Base-by-base conservation (phyloP, 1,140 invertebrate genomes). In the Prorops nasuta region DNA sequence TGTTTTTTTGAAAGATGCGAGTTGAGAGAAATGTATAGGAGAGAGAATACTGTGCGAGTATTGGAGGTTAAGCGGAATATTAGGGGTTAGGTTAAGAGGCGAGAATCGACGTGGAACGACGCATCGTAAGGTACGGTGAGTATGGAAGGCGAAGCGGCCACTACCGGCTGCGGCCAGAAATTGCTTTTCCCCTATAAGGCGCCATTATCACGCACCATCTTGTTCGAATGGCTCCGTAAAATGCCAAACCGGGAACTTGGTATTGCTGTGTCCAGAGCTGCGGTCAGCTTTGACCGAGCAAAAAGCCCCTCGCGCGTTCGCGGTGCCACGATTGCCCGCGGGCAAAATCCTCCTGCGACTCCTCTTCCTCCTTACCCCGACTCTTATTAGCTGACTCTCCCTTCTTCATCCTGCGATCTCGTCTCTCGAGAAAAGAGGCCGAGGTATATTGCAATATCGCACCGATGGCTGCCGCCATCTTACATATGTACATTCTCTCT, bases 121-220 rank as follows among this genome's bases (percentile, higher is more conserved):
- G 40, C 54, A 54, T 63, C 63, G 64, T 62, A 67, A 66, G 49
- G 35, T 53, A 58, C 37, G 21, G 40, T 24, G 45, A 12, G n/a
- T 19, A 35, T n/a, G 20, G 22, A 44, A 39, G 38, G 36, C 22
- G 50, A 41, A 31, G 34, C 16, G 35, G 32, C n/a, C 35, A 41
- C 35, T 40, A 51, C 48, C 35, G 44, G 53, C 48, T 54, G 56
- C 57, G 52, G 57, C 52, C 58, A 66, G 72, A 74, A 74, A 74
- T 74, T 74, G 72, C 69, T 72, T 73, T 71, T 71, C 66, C 64
- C 62, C 59, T 68, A 69, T 74, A 72, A 73, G 68, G 60, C 66
- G 54, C 67, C 65, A 74, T 74, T 74, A 74, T 74, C 69, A 71
- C 67, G 71, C 69, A 67, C 71, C 72, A 75, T 74, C 71, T 72